Base-by-base conservation (phyloP, 1,140 invertebrate genomes). In the Trigoniulus corallinus region DNA sequence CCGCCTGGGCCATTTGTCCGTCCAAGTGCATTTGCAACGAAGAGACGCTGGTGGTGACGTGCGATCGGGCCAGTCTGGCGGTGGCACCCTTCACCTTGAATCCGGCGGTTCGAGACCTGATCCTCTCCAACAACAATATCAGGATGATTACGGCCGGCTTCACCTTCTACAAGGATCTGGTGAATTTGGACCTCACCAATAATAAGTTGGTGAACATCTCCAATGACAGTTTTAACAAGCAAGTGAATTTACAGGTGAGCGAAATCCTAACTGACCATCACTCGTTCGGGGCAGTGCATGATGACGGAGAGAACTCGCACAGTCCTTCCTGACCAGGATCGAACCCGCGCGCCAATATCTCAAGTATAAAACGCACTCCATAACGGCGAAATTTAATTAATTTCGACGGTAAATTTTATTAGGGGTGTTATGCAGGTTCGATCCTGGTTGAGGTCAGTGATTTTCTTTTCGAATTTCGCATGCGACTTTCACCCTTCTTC, bases 51-150 rank as follows among this genome's bases (percentile, higher is more conserved):
- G 79, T 84, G n/a, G 88, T 89, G 0, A 77, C 79, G 45, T 92
- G 88, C 64, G 76, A 84, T 54, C 79, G 79, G 59, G 84, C 82
- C 56, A 83, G 81, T 53, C 69, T 92, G 39, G 85, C 89, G 66
- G 82, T 88, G 15, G 78, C 92, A 41, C 88, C 88, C 34, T 91
- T 92, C 56, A 84, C 87, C 1, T 71, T 93, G 40, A 93, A 92
- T 67, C 88, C 88, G 2, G 54, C 3, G 50, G 48, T 51, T 20
- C 3, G 21, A 2, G 72, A 83, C 22, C 75, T 88, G 49, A 78
- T 84, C 43, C 75, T 92, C 26, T 78, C n/a, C 13, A 10, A 46
- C 23, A 46, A 39, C 26, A 12, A 51, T 10, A 51, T 51, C 24
- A 27, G 18, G 42, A n/a, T 43, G 7, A 18, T 51, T 3, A 51